Evolutionary conservation across 2,797 vertebrate species (phyloP), one percentile per base, ranked within the genome.

Genomic region (Ataeniobius toweri): DNA sequence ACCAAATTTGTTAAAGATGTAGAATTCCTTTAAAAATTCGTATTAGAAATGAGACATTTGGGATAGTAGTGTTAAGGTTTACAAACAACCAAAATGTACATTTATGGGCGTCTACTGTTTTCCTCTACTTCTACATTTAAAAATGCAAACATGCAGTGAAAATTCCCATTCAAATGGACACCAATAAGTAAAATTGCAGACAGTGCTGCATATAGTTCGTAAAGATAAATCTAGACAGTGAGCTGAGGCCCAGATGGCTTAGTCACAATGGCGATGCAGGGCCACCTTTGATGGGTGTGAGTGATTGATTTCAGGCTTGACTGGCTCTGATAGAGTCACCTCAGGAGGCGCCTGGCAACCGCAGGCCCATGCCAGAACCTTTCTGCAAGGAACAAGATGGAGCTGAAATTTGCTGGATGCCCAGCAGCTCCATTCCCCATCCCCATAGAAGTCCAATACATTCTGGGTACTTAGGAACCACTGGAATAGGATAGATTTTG

Each of bases 231-330:
- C 86, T 89, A 86, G 89, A 94, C 93, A 92, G 93, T 94, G 90
- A 91, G 91, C 91, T 83, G 92, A 94, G 93, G 94, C 94, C 95
- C 96, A 96, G 95, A 96, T 96, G 95, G 95, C 92, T 90, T 90
- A 87, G 92, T 93, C 93, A 95, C 95, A 96, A 95, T 95, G 93
- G 94, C 89, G 75, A 91, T 92, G 93, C 92, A 93, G 91, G 92
- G 93, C 92, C 86, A 93, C 94, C 94, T 96, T 96, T 96, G 95
- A 96, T 96, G 95, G 94, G 92, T 95, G 94, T 96, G 95, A 96
- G 95, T 96, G 95, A 96, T 96, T 96, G 95, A 96, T 96, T 96
- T 96, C 94, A 96, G 94, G 96, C 95, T 95, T 94, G 94, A 96
- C 95, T 96, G 94, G 92, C 93, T 96, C 95, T 96, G 95, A 96